Conservation (phyloP, 2,888 invertebrate genomes). For the Eristalinus sepulchralis region DNA sequence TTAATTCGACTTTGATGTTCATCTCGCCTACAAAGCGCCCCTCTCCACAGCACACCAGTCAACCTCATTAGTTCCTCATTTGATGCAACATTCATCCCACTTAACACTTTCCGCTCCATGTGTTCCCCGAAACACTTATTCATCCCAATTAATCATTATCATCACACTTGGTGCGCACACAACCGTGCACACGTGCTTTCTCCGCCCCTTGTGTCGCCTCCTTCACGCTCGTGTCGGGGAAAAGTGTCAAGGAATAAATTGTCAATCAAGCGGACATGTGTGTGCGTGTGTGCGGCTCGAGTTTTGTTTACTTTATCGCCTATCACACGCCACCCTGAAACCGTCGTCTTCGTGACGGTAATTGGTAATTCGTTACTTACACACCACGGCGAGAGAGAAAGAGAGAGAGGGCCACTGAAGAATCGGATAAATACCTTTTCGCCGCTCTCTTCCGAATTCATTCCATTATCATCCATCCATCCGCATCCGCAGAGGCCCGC, state of each 20-base stretch:
- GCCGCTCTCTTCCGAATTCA: slow-evolving; percentile 38
- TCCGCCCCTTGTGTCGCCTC: too few relatives aligned
- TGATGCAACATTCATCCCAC: slow-evolving; percentile 68
- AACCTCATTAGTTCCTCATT: slow-evolving; percentile 70
- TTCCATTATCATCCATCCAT: slow-evolving; percentile 25
- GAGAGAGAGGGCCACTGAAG: slow-evolving; percentile 38
- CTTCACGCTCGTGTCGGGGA: background rate
- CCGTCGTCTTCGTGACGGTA: slow-evolving; percentile 33
- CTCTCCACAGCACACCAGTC: slow-evolving; percentile 33
- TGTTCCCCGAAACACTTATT: slow-evolving; percentile 61
- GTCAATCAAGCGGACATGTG: slow-evolving; percentile 61
- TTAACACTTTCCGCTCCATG: slow-evolving; percentile 67
- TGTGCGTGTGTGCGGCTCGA: slow-evolving; percentile 16
- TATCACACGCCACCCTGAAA: background rate
- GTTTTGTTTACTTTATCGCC: slow-evolving; percentile 27
- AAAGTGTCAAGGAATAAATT: slow-evolving; percentile 64
- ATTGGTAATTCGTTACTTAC: slow-evolving; percentile 67
- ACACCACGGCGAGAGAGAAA: slow-evolving; percentile 1
- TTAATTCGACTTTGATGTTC: slow-evolving; percentile 20
- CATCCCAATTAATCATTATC: slow-evolving; percentile 69
- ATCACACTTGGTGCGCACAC: slow-evolving; percentile 44
- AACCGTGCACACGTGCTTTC: background rate
- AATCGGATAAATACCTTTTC: slow-evolving; percentile 64
- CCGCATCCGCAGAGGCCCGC: slow-evolving; percentile 5
- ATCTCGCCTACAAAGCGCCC: slow-evolving; percentile 35